Evolutionary conservation across 2,113 vertebrate species (phyloP).

Genomic region (Dipodomys spectabilis): DNA sequence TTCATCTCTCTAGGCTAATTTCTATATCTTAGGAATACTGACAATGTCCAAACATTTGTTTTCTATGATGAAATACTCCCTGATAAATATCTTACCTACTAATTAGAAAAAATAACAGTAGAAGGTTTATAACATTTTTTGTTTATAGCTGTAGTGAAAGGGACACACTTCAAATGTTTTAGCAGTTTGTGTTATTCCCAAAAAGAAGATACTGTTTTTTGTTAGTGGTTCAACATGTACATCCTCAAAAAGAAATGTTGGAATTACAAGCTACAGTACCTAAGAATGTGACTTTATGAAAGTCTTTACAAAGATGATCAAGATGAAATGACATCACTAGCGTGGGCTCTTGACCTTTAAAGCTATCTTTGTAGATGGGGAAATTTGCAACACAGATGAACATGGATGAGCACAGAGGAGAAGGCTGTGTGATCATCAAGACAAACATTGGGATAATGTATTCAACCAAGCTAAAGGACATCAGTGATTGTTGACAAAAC

Average conservation of each 20-base stretch:
- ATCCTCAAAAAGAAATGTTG: background rate
- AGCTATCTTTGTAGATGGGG: background rate
- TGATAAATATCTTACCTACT: background rate
- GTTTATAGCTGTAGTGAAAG: background rate
- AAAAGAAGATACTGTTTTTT: background rate
- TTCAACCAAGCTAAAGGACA: background rate
- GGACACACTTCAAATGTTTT: background rate
- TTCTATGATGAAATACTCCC: background rate
- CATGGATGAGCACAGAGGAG: background rate
- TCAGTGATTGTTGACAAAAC: background rate
- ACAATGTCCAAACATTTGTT: background rate
- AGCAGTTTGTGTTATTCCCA: background rate
- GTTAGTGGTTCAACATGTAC: background rate
- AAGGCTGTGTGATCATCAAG: background rate
- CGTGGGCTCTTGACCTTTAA: background rate
- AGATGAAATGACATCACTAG: background rate
- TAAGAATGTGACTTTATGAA: background rate
- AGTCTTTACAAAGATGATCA: background rate
- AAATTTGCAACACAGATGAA: background rate
- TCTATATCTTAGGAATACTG: background rate
- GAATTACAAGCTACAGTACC: background rate
- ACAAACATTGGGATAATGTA: background rate
- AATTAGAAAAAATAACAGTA: background rate
- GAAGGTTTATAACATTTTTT: background rate
- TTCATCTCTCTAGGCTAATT: background rate